Base-by-base conservation (phyloP, 2,113 vertebrate species). In the Upupa epops region DNA sequence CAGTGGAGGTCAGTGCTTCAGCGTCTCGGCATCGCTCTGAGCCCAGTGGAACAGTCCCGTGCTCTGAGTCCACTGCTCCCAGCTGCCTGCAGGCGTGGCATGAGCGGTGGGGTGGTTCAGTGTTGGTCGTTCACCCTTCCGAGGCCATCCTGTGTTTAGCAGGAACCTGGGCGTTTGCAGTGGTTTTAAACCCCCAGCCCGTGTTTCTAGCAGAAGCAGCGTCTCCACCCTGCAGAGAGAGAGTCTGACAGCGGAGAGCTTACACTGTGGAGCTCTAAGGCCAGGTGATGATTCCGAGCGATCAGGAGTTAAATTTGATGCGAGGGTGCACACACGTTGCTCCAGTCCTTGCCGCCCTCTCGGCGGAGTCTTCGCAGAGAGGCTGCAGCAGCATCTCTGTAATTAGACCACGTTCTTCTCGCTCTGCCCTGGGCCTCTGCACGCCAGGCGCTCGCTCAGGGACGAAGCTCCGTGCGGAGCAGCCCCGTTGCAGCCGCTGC, bases 91-190 rank as follows among this genome's bases (percentile, higher is more conserved):
- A 16, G 65, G 36, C 56, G 81, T 74, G 8, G 63, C 59, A 8
- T n/a, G n/a, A n/a, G n/a, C 1, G 0, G 12, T 1, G 48, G 45
- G 36, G 7, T 17, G 26, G 4, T 45, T 66, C 24, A 1, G 17
- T 32, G 77, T 19, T 25, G 19, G 17, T 36, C 1, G 0, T 2
- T 52, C 5, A 3, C 0, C 0, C 31, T 71, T 56, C 24, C 64
- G 60, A 61, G 55, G 65, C 14, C 29, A 40, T 64, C 26, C n/a
- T 29, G 3, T 26, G 34, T 69, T 46, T 37, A 65, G 45, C 69
- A 68, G 61, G 61, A 65, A 58, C 49, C 9, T 51, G 55, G 22
- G 6, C 11, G 60, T 83, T 56, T 5, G 0, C 49, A 69, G 32
- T 28, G n/a, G n/a, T n/a, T n/a, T n/a, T n/a, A n/a, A n/a, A n/a